phyloP scores from a whole-genome alignment of 2,797 vertebrate species.

The Nyctalus aviator region DNA sequence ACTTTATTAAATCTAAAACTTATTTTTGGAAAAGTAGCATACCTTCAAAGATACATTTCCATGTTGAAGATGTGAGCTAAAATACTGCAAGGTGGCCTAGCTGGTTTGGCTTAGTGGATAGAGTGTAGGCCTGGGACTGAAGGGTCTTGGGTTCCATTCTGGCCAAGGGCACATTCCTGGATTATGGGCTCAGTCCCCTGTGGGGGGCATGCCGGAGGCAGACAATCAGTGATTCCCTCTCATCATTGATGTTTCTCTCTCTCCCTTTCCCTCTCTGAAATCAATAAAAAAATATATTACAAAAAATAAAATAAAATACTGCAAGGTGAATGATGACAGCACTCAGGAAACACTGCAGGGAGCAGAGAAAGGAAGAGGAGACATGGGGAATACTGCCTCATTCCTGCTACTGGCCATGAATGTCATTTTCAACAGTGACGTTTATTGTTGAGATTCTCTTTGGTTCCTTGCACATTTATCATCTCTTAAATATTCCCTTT shows the following conservation, averaged over 20 bases:
- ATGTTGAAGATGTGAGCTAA: not conserved
- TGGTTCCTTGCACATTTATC: not conserved
- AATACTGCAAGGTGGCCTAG: too few species aligned
- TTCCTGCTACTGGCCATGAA: not conserved
- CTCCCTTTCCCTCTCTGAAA: too few species aligned
- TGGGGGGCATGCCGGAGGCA: too few species aligned
- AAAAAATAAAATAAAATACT: not conserved
- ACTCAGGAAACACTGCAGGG: not conserved
- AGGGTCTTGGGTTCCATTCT: too few species aligned
- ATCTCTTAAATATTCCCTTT: not conserved
- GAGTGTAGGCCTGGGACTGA: too few species aligned
- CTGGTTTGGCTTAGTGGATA: too few species aligned
- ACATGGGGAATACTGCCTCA: not conserved
- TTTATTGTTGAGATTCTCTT: not conserved
- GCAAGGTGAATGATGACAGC: not conserved
- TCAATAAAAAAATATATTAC: too few species aligned
- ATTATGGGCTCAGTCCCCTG: too few species aligned
- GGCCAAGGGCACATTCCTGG: too few species aligned
- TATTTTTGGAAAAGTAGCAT: conserved; percentile 10
- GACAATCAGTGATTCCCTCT: too few species aligned
- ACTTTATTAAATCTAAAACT: conserved; percentile 23
- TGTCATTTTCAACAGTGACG: not conserved
- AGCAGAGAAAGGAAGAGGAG: not conserved
- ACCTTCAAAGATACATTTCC: conserved; percentile 13
- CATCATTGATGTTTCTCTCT: too few species aligned